phyloP scores from a whole-genome alignment of 2,797 vertebrate genomes.

The Steatocranus sp. region DNA sequence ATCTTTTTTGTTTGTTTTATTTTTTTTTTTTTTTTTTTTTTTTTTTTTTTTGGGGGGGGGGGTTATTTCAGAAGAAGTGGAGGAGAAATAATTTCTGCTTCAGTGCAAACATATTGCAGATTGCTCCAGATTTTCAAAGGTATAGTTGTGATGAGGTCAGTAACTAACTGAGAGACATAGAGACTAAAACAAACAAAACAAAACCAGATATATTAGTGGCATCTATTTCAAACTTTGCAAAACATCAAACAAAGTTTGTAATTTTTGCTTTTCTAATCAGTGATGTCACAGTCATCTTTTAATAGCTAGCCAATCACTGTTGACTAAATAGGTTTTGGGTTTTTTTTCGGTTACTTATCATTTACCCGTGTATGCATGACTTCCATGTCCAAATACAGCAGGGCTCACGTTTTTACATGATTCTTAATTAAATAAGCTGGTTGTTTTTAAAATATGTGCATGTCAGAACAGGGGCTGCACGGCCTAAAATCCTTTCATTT shows the following conservation, averaged over 20 bases:
- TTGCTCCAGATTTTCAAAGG: background rate
- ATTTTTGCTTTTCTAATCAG: background rate
- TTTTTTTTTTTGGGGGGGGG: too few species aligned
- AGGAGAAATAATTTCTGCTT: background rate
- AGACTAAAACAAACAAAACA: background rate
- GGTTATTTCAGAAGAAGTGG: too few species aligned
- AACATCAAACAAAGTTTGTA: background rate
- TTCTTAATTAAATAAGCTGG: background rate
- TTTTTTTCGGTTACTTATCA: background rate
- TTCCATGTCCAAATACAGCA: background rate
- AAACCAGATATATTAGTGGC: background rate
- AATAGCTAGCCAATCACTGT: background rate
- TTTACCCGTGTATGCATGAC: background rate
- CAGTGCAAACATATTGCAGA: background rate
- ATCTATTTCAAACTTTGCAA: background rate
- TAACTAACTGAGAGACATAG: background rate
- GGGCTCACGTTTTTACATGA: background rate
- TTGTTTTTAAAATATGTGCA: background rate
- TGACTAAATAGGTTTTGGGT: accelerated
- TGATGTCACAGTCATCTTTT: background rate
- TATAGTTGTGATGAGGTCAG: background rate
- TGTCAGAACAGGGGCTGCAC: too few species aligned
- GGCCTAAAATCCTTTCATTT: too few species aligned
- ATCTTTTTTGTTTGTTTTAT: too few species aligned
- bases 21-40: too few species aligned